A percentile compares a stretch with the other conserved stretches of the same genome.
Conservation (phyloP, 2,113 vertebrate species). For the Oriolus oriolus region DNA sequence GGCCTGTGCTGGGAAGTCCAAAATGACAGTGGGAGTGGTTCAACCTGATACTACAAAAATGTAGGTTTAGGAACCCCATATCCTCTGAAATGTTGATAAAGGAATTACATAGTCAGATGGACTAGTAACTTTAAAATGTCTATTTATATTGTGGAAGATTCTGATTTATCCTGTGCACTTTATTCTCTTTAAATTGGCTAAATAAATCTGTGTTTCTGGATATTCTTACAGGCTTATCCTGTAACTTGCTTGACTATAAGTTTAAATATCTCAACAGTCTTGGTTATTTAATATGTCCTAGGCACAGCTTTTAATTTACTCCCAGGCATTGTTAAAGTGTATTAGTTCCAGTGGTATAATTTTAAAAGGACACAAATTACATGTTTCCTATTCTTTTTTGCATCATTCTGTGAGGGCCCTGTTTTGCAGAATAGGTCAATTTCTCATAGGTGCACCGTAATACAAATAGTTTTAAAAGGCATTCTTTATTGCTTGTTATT, state of each 20-base stretch:
- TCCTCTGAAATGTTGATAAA: not conserved
- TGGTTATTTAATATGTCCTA: conserved; percentile 20
- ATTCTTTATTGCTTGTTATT: conserved; percentile 56
- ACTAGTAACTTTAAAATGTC: not conserved
- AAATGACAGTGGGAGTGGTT: not conserved
- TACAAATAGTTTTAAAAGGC: conserved; percentile 24
- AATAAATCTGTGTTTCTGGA: not conserved
- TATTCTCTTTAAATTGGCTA: not conserved
- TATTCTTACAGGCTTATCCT: not conserved
- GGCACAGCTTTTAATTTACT: conserved; percentile 30
- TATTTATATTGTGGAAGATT: not conserved
- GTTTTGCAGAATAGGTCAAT: conserved; percentile 23
- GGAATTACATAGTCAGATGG: not conserved
- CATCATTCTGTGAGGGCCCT: not conserved
- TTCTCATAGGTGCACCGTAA: conserved; percentile 23
- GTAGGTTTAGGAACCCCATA: not conserved
- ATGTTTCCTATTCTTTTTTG: not conserved
- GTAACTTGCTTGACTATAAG: not conserved
- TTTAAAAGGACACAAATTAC: conserved; percentile 38
- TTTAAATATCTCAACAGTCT: not conserved
- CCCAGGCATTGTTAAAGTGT: conserved; percentile 13
- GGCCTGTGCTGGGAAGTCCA: not conserved
- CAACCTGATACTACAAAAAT: not conserved
- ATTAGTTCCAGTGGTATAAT: conserved; percentile 18
- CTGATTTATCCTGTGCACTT: not conserved